Percentiles rank a stretch among this genome's conserved stretches.
Evolutionary conservation across 2,888 invertebrate genomes (phyloP).

Genomic region (Stenichneumon culpator): DNA sequence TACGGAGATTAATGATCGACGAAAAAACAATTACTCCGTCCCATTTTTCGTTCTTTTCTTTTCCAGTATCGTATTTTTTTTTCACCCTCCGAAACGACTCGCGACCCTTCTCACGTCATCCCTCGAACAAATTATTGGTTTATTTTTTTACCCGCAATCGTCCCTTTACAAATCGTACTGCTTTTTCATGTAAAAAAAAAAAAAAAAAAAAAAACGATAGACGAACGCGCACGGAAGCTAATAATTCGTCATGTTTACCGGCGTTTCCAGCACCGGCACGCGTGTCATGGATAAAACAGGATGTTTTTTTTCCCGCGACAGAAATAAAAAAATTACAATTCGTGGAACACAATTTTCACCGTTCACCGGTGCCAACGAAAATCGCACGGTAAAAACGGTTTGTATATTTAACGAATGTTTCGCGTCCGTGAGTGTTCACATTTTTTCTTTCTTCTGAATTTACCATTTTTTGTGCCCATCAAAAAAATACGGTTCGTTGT

Average conservation of each 20-base stretch:
- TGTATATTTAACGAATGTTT: not conserved
- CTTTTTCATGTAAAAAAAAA: not conserved
- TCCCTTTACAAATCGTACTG: conserved; percentile 18
- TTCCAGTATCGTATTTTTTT: conserved; percentile 4
- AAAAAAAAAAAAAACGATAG: not conserved
- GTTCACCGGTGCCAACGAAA: not conserved
- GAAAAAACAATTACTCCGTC: conserved; percentile 58
- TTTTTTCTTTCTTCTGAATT: not conserved
- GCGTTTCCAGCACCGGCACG: not conserved
- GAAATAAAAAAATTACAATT: not conserved
- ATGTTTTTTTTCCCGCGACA: not conserved
- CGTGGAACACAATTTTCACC: not conserved
- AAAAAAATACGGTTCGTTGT: not conserved
- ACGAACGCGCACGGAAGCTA: not conserved
- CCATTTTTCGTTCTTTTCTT: conserved; percentile 35
- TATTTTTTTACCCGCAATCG: conserved; percentile 1
- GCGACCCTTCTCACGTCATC: conserved; percentile 16
- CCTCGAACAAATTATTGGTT: conserved; percentile 43
- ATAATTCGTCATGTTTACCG: not conserved
- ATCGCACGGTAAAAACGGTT: not conserved
- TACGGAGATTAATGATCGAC: conserved; percentile 62
- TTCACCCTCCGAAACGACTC: not conserved
- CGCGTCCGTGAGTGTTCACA: not conserved
- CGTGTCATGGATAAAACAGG: not conserved
- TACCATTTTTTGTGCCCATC: not conserved